Evolutionary conservation across 2,113 vertebrate species (phyloP), one percentile per base, ranked within the genome.

Genomic region (Sclerurus mexicanus): DNA sequence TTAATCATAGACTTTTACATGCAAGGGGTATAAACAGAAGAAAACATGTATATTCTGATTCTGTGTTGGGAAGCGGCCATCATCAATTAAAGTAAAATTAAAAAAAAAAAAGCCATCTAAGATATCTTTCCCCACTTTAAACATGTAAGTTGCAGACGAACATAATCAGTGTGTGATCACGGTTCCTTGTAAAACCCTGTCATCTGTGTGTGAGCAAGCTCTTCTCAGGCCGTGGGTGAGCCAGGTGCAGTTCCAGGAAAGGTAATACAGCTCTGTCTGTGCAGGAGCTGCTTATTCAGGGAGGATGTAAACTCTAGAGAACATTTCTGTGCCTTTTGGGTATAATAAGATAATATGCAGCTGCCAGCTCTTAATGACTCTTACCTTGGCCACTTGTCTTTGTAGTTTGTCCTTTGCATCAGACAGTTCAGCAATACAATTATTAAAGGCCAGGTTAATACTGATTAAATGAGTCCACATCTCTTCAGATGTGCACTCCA

Each of bases 341-440:
- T 62, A 37, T 33, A 66, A 30, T 19, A 67, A n/a, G 64, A 30
- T 19, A 63, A 33, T 2, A 27, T 0, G 10, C 42, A 85, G 35
- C 7, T 42, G 37, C 42, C 35, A 59, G 1, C 14, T 19, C 33
- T 8, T 27, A 23, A 28, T 5, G 12, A 74, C 12, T 14, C 96
- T 88, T 71, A 98, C 98, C 98, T 98, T 23, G 56, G 33, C 56
- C 93, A 98, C 79, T 42, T 98, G 94, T 3, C 71, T 91, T 90
- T 98, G 97, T 39, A 97, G 85, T 64, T 98, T 97, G 63, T 98
- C 98, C 94, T 96, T 98, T 30, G 90, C 87, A 16, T 96, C 95
- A 0, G 91, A 97, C 47, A 93, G 94, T 77, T 98, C 86, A 0
- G 98, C 81, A 83, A 96, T 96, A 37, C 68, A 83, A 22, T 93